A percentile compares a stretch with the other conserved stretches of the same genome.
phyloP scores from a whole-genome alignment of 2,113 vertebrate species.

The Oncorhynchus tshawytscha region DNA sequence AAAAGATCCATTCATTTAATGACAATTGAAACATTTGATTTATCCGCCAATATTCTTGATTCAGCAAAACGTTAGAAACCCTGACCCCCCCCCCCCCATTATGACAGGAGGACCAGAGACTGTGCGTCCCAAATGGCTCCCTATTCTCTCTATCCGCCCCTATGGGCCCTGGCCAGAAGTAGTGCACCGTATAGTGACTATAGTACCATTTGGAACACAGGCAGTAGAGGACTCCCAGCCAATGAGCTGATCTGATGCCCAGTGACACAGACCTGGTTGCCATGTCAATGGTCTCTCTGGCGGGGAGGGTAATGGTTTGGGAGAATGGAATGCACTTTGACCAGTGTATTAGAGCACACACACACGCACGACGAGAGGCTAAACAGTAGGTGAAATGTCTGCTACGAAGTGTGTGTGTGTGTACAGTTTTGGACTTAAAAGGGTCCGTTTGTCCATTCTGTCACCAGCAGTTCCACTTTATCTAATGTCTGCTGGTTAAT shows the following conservation, averaged over 20 bases:
- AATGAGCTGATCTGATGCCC: conserved; percentile 33
- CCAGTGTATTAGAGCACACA: no score
- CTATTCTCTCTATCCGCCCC: no score
- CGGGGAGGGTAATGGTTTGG: conserved; percentile 10
- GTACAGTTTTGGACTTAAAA: not conserved
- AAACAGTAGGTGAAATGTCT: not conserved
- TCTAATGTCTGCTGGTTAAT: not conserved
- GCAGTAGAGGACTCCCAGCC: conserved; percentile 12
- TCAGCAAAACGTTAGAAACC: no score
- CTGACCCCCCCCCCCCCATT: no score
- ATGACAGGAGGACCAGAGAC: conserved; percentile 31
- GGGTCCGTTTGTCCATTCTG: not conserved
- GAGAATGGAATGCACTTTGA: conserved; percentile 13
- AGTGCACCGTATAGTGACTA: not conserved
- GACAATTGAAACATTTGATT: no score
- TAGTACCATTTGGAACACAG: not conserved
- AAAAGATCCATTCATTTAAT: conserved; percentile 20
- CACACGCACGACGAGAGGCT: not conserved
- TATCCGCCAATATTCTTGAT: no score
- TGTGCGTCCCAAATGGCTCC: not conserved
- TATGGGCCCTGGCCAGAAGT: not conserved
- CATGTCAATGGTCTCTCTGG: conserved; percentile 10
- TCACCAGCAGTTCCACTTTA: not conserved
- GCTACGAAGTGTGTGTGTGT: not conserved
- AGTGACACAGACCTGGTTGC: conserved; percentile 15